Base-by-base conservation (phyloP, 92 coral and sea anemone species). In the Micromussa lordhowensis region DNA sequence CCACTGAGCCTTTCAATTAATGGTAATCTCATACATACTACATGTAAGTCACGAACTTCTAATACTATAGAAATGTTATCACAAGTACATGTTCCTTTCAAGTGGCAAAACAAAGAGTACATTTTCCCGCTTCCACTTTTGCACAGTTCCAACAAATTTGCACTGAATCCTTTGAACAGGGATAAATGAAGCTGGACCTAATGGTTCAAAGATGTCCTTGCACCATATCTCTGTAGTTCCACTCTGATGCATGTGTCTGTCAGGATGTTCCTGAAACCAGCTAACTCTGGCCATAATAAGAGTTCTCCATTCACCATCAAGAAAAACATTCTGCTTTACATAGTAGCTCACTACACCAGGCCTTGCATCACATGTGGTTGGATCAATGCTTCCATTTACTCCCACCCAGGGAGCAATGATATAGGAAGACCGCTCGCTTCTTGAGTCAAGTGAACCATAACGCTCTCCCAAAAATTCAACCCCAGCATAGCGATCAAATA, bases 231-330 rank as follows among this genome's bases (percentile, higher is more conserved):
- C 79, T 26, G 90, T 75, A 18, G 77, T 78, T 5, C 58, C 44
- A 55, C 57, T 55, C 18, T 44, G 63, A 49, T 24, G 82, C 38
- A 16, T 51, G 61, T 31, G 57, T 44, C 85, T 69, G 0, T 87
- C 77, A 3, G 90, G 90, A 48, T 87, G 90, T 66, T 28, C 14
- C 82, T 88, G 88, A 66, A 73, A 88, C 91, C 91, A 88, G 5
- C 19, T 0, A n/a, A 88, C 91, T 6, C 69, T 21, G 34, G 91
- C 91, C 73, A 88, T 82, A 32, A 73, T 44, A 38, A 88, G 63
- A 11, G 82, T 22, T 54, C 55, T 75, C 73, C 24, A 31, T 24
- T 72, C 40, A 51, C 68, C 82, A 59, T n/a, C 75, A 57, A 88
- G 6, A 26, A 22, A 54, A 54, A 88, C 14, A 53, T 63, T 38